Base-by-base conservation (phyloP, 2,888 invertebrate genomes). In the Mythimna vitellina region DNA sequence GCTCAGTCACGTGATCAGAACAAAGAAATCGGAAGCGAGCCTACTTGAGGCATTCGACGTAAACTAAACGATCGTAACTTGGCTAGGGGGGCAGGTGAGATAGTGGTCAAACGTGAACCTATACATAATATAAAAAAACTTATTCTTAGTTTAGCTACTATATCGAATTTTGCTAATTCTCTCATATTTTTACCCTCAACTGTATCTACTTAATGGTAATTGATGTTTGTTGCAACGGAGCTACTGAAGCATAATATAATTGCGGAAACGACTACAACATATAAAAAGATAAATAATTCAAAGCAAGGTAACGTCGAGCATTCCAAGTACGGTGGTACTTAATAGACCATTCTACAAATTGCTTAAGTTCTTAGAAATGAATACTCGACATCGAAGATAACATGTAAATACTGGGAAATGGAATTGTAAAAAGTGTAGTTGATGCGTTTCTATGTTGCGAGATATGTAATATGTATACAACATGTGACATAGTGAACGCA, bases 261-360 rank as follows among this genome's bases (percentile, higher is more conserved):
- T 56, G 17, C 10, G 14, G 3, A 35, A 56, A 20, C 22, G 14
- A 69, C 42, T 56, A 7, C 69, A 20, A 46, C 38, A 25, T 65
- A 38, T 51, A 4, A 51, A 54, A 68, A n/a, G 46, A 49, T 32
- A 56, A 46, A 70, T 29, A 42, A 70, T 14, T 70, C n/a, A 25
- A 57, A 57, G 70, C 35, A 49, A 57, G 17, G 57, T 54, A n/a
- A 29, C n/a, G 10, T 49, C 8, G 14, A 46, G 29, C 3, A 38
- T 49, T n/a, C 4, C 14, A 54, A 56, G 4, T 46, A 22, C 20
- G 9, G 9, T 20, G 20, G 17, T 17, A 29, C 20, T 9, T 46
- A 17, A 12, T 60, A 63, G 1, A n/a, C 14, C 38, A 49, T 29
- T 51, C 38, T 20, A 29, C 32, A 22, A 69, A 42, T 68, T 29